Evolutionary conservation across 1,140 invertebrate species (phyloP).

Genomic region (Drosophila funebris): DNA sequence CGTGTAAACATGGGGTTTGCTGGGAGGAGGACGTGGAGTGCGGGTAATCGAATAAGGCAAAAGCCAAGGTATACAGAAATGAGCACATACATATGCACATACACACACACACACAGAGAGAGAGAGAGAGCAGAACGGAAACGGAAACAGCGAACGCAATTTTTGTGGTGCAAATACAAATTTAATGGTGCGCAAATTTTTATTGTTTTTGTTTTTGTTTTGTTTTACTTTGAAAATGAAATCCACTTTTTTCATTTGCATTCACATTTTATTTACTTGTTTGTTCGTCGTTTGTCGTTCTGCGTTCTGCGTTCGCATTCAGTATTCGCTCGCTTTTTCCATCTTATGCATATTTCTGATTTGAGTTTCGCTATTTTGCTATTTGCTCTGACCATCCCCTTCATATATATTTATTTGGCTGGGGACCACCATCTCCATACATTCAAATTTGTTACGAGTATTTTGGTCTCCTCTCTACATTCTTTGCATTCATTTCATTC

Average conservation of each 20-base stretch:
- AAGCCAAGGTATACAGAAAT: slow-evolving; percentile 24
- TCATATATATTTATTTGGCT: slow-evolving; percentile 39
- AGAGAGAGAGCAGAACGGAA: slow-evolving; percentile 21
- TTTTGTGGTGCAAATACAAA: slow-evolving; percentile 56
- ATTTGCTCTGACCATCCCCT: slow-evolving; percentile 51
- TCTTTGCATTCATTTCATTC: slow-evolving; percentile 2
- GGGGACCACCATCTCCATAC: slow-evolving; percentile 20
- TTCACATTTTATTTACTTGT: slow-evolving; percentile 57
- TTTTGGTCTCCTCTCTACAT: neutral
- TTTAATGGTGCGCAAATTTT: slow-evolving; percentile 79
- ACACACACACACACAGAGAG: slow-evolving; percentile 2
- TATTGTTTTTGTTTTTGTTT: slow-evolving; percentile 55
- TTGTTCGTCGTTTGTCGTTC: slow-evolving; percentile 48
- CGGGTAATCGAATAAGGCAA: slow-evolving; percentile 28
- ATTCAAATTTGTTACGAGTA: neutral
- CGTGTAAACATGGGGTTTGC: slow-evolving; percentile 16
- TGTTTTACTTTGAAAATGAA: slow-evolving; percentile 58
- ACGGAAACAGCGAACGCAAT: slow-evolving; percentile 15
- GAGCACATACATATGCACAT: slow-evolving; percentile 1
- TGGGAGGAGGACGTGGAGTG: neutral
- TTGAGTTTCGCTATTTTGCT: slow-evolving; percentile 46
- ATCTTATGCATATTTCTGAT: slow-evolving; percentile 75
- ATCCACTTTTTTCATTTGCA: slow-evolving; percentile 56
- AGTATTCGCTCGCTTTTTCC: slow-evolving; percentile 53
- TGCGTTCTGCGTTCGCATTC: slow-evolving; percentile 49